These are phyloP conservation scores for Leptatherina wallacei DNA, from an alignment of 2,797 vertebrate genomes.

Conservation along the genomic window DNA sequence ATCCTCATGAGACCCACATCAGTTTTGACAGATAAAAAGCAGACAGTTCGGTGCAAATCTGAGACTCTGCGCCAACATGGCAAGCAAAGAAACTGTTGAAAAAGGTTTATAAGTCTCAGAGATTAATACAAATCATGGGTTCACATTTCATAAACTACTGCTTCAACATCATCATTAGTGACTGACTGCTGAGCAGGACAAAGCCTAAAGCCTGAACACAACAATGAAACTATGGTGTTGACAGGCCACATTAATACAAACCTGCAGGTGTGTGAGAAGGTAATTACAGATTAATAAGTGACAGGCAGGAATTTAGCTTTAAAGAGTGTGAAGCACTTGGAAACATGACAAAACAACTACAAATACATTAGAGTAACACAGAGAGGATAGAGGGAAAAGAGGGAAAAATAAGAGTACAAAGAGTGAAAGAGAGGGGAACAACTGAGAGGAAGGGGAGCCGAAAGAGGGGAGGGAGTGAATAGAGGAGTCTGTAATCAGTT, in stretches of 20 bases:
- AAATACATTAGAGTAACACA: not conserved
- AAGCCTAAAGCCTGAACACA: not conserved
- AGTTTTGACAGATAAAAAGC: conserved; percentile 67
- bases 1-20: conserved; percentile 73
- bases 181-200: not conserved
- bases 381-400: conserved; percentile 6
- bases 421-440: conserved; percentile 34
- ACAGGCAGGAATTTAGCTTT: not conserved
- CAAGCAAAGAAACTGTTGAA: conserved; percentile 40
- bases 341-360: not conserved
- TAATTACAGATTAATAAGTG: not conserved
- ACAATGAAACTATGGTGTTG: not conserved
- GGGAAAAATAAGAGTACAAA: conserved; percentile 31
- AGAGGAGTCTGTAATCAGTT: conserved; percentile 82
- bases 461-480: conserved; percentile 54
- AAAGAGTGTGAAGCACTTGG: not conserved
- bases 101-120: conserved; percentile 56
- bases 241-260: conserved; percentile 15
- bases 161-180: conserved; percentile 23
- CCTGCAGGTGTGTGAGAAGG: not conserved
- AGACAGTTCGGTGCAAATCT: conserved; percentile 72
- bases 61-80: conserved; percentile 59
- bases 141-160: conserved; percentile 57
- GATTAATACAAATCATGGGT: conserved; percentile 48
- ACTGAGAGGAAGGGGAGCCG: conserved; percentile 60